A percentile compares a stretch with the other conserved stretches of the same genome.
Conservation (phyloP, 2,888 invertebrate genomes). For the Malthinus seriepunctatus region DNA sequence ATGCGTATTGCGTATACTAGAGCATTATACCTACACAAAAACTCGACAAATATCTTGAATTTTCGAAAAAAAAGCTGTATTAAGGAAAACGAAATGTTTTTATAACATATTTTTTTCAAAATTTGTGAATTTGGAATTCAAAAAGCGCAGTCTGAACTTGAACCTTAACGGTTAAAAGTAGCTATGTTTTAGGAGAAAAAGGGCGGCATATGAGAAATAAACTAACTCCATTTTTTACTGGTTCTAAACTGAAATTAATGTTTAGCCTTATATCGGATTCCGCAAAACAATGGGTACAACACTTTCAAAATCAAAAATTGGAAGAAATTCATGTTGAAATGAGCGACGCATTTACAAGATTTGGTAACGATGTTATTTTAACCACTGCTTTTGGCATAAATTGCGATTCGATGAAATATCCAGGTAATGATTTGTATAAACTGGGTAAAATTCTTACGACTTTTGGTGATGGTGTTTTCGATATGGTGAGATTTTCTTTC, state of each 20-base stretch:
- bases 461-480: constrained; percentile 37
- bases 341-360: constrained; percentile 55
- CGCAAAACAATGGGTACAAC: constrained; percentile 32
- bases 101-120: too few species aligned
- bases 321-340: constrained; percentile 46
- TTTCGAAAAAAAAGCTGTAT: too few species aligned
- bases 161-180: constrained; percentile 3
- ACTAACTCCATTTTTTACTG: constrained; percentile 20
- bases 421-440: constrained; percentile 59
- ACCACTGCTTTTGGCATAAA: constrained; percentile 59
- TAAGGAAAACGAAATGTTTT: too few species aligned
- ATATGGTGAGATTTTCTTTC: too few species aligned
- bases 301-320: constrained; percentile 37
- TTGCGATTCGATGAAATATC: constrained; percentile 59
- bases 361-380: constrained; percentile 60
- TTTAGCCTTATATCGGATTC: constrained; percentile 14
- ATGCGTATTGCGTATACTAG: too few species aligned
- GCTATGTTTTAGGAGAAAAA: constrained; percentile 1
- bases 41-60: too few species aligned
- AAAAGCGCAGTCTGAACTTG: too few species aligned
- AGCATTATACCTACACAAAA: too few species aligned
- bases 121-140: too few species aligned
- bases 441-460: constrained; percentile 57
- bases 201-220: constrained; percentile 18
- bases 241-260: constrained; percentile 17